Percentiles rank a stretch among this genome's conserved stretches.
Evolutionary conservation across 2,113 vertebrate species (phyloP).

Genomic region (Gambusia holbrooki): DNA sequence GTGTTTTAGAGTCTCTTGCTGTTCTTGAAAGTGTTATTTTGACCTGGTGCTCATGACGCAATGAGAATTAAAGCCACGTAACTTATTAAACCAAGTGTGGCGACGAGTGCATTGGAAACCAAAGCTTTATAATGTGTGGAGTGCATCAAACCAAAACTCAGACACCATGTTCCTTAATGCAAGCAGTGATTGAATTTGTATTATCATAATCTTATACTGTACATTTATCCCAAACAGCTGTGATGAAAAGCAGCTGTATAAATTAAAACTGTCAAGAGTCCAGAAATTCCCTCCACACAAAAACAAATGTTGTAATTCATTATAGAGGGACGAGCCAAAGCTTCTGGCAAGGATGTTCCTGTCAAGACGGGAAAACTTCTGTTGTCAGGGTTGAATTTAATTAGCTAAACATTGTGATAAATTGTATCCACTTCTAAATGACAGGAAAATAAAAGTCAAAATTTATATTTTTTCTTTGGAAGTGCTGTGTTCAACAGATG

Average conservation of each 20-base stretch:
- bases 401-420: not conserved
- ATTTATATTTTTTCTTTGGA: not conserved
- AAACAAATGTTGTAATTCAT: not conserved
- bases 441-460: not conserved
- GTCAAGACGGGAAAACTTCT: not conserved
- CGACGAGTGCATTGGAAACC: not conserved
- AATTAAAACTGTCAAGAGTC: conserved; percentile 4
- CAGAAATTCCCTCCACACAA: not conserved
- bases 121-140: conserved; percentile 13
- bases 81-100: conserved; percentile 41
- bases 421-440: conserved; percentile 1
- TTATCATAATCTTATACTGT: conserved; percentile 20
- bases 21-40: conserved; percentile 17
- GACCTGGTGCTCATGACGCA: conserved; percentile 40
- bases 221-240: not conserved
- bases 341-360: not conserved
- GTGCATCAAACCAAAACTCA: conserved; percentile 13
- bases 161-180: not conserved
- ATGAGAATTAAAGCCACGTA: conserved; percentile 36
- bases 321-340: not conserved
- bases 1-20: not conserved
- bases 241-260: not conserved
- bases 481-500: conserved; percentile 3
- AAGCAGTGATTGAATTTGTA: conserved; percentile 8
- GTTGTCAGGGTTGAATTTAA: not conserved